These are phyloP conservation scores for Pseudanteris insignis DNA, from an alignment of 2,888 invertebrate genomes.

Conservation along the genomic window DNA sequence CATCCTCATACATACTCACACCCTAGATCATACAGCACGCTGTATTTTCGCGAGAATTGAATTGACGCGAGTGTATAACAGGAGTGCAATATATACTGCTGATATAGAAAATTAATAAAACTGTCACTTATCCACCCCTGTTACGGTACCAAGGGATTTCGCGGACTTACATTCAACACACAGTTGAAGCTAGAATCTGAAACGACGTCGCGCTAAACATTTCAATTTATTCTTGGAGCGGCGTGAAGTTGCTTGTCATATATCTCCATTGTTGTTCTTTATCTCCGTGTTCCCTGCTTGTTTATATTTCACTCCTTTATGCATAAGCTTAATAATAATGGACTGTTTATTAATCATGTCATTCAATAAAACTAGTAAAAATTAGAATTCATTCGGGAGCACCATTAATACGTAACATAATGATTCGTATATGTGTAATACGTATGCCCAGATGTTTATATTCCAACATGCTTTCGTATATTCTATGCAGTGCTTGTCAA, in stretches of 20 bases:
- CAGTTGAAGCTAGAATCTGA: too few species aligned
- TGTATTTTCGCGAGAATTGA: constrained; percentile 30
- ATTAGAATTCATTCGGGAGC: too few species aligned
- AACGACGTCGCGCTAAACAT: constrained; percentile 66
- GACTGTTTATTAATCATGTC: too few species aligned
- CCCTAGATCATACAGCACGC: constrained; percentile 22
- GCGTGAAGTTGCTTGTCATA: constrained; percentile 14
- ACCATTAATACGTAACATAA: too few species aligned
- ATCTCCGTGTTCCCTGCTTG: neutral
- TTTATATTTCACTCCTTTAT: too few species aligned
- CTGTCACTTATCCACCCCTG: constrained; percentile 74
- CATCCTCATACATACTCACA: constrained; percentile 26
- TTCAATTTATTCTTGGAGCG: constrained; percentile 65
- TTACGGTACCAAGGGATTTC: constrained; percentile 34
- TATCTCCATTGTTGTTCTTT: constrained; percentile 9
- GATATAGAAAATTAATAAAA: constrained; percentile 79
- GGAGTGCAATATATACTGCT: constrained; percentile 48
- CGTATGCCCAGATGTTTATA: constrained; percentile 16
- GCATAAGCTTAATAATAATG: too few species aligned
- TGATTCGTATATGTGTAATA: too few species aligned
- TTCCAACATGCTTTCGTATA: constrained; percentile 32
- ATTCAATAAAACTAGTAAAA: too few species aligned
- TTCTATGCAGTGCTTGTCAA: constrained; percentile 13
- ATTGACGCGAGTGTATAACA: constrained; percentile 47
- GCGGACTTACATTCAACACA: constrained; percentile 48